These are phyloP conservation scores for Diplodus puntazzo DNA, from an alignment of 2,797 vertebrate species.

Conservation along the genomic window DNA sequence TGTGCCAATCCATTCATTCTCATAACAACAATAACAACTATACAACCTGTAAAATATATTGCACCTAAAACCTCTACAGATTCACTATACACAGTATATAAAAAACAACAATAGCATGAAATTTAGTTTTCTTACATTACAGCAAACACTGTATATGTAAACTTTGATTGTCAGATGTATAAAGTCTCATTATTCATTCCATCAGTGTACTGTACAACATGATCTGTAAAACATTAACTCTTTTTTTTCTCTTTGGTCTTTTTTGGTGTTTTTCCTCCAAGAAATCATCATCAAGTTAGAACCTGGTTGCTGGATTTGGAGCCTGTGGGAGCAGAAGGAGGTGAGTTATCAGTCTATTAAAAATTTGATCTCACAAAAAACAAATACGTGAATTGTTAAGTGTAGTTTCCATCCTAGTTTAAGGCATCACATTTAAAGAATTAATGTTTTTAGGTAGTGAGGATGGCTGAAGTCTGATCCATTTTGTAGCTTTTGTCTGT, in stretches of 20 bases:
- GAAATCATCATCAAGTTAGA: slow-evolving; percentile 54
- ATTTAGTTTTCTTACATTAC: slow-evolving; percentile 26
- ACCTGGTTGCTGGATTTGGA: slow-evolving; percentile 67
- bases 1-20: slow-evolving; percentile 25
- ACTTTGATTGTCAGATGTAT: slow-evolving; percentile 32
- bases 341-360: background rate
- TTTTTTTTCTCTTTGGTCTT: slow-evolving; percentile 14
- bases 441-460: too few species aligned
- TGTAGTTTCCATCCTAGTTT: background rate
- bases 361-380: background rate
- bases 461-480: too few species aligned
- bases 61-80: slow-evolving; percentile 49
- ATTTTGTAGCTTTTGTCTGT: background rate
- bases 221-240: slow-evolving; percentile 31
- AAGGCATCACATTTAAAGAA: background rate
- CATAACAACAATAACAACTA: slow-evolving; percentile 41
- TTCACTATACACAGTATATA: slow-evolving; percentile 69
- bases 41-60: slow-evolving; percentile 54
- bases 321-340: slow-evolving; percentile 42
- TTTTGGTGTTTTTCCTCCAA: background rate
- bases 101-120: slow-evolving; percentile 42
- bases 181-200: slow-evolving; percentile 20
- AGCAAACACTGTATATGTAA: slow-evolving; percentile 32
- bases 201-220: slow-evolving; percentile 4
- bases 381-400: background rate